A percentile compares a stretch with the other conserved stretches of the same genome.
Conservation (phyloP, 2,797 vertebrate genomes). For the Phrynocephalus guinanensis region DNA sequence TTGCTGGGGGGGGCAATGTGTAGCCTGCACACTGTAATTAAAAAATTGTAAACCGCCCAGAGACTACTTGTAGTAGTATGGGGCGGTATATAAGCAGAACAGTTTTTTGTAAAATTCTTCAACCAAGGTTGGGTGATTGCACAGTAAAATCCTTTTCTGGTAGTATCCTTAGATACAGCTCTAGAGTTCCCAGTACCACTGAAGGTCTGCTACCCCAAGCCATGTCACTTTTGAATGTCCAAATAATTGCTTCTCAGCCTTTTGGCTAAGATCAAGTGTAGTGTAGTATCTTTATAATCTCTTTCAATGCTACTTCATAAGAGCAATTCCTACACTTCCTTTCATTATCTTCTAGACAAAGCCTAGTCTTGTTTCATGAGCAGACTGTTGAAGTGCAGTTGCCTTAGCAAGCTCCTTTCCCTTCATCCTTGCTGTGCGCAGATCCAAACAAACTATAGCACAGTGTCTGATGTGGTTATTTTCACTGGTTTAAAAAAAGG, state of each 20-base stretch:
- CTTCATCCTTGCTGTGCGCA: background rate
- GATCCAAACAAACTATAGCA: constrained; percentile 57
- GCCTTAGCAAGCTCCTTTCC: constrained; percentile 1
- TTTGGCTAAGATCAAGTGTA: too few species aligned
- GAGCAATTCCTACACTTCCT: background rate
- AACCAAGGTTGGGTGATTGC: too few species aligned
- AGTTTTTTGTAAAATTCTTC: too few species aligned
- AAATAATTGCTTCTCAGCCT: background rate
- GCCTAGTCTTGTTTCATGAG: constrained; percentile 7
- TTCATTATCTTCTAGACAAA: constrained; percentile 5
- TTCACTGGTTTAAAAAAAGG: constrained; percentile 62
- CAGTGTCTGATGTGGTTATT: constrained; percentile 74
- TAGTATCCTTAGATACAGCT: background rate
- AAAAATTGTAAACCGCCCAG: too few species aligned
- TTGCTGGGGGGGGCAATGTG: too few species aligned
- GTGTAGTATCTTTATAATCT: background rate
- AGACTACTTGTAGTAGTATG: too few species aligned
- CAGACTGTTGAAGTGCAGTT: background rate
- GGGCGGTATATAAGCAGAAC: too few species aligned
- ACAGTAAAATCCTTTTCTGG: too few species aligned
- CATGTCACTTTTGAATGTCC: background rate
- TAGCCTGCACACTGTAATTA: too few species aligned
- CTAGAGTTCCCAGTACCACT: background rate
- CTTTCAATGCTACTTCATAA: too few species aligned
- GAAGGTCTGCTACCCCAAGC: background rate